Evolutionary conservation across 2,888 invertebrate species (phyloP), one percentile per base, ranked within the genome.

Genomic region (Coelopa pilipes): DNA sequence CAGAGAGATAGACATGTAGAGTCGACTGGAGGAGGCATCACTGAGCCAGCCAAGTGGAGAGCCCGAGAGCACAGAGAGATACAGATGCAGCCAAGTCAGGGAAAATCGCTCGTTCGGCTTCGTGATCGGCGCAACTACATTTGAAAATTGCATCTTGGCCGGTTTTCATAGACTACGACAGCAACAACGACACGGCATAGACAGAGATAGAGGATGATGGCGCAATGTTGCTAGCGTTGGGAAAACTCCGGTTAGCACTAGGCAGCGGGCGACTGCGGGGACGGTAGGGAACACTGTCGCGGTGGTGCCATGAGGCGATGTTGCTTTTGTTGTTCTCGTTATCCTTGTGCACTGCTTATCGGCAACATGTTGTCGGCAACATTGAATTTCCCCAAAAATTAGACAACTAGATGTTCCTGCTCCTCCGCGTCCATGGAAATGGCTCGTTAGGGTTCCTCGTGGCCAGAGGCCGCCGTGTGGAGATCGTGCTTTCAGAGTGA

Each of bases 111-210:
- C 73, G 69, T 71, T 45, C 21, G 21, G 53, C n/a, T 34, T 59
- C 19, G 60, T 50, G 49, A 15, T 62, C 34, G 34, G 34, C 7
- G 34, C 34, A 34, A 47, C 21, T 19, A 78, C 83, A 82, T 82
- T 82, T 83, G 82, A 82, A 82, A 83, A 82, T 78, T 82, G 83
- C 82, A 82, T 82, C 83, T 81, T 60, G 60, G 69, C 50, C 63
- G 53, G 63, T 46, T 63, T 71, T 71, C 62, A 53, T 53, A 73
- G 69, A 68, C 68, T 69, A 68, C 70, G 60, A 67, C 67, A 34
- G 17, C 55, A 68, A 59, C 68, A 53, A 49, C 67, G 60, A 59
- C 19, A 46, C 15, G 49, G 24, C 13, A 57, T 46, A 59, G 45
- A 71, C 34, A 62, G 50, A 19, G 49, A 47, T 46, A 66, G 60